Conservation (phyloP, 2,888 invertebrate species). For the Pheosia tremula region DNA sequence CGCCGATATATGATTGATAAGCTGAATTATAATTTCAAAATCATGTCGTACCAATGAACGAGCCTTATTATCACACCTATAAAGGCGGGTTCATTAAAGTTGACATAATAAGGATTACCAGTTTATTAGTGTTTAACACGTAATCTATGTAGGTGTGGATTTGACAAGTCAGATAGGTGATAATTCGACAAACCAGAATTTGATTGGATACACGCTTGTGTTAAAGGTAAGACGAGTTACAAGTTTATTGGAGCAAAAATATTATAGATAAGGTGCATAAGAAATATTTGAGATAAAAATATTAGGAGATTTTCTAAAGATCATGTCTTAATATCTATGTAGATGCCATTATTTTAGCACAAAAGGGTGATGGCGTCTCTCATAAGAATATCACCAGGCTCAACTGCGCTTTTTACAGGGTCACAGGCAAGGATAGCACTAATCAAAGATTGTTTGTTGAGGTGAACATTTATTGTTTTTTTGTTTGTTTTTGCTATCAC, state of each 20-base stretch:
- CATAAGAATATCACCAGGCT: no score
- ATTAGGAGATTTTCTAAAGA: not conserved
- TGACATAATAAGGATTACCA: slow-evolving; percentile 40
- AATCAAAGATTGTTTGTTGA: no score
- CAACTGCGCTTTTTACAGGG: no score
- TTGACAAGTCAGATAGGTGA: slow-evolving; percentile 43
- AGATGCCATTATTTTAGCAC: no score
- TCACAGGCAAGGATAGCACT: no score
- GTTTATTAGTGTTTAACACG: slow-evolving; percentile 39
- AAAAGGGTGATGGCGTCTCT: no score
- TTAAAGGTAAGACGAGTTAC: slow-evolving; percentile 18
- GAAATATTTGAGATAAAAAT: not conserved
- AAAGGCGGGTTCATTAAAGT: slow-evolving; percentile 30
- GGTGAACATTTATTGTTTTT: no score
- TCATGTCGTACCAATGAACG: slow-evolving; percentile 50
- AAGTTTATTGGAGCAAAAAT: slow-evolving; percentile 17
- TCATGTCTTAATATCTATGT: no score
- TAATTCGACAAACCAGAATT: slow-evolving; percentile 42
- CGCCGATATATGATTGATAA: slow-evolving; percentile 46
- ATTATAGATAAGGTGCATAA: not conserved
- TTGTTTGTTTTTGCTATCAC: no score
- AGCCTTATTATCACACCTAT: slow-evolving; percentile 33
- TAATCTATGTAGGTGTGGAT: slow-evolving; percentile 46
- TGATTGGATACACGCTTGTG: slow-evolving; percentile 41
- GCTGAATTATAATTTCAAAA: slow-evolving; percentile 45